Evolutionary conservation across 2,888 invertebrate species (phyloP), one percentile per base, ranked within the genome.

Genomic region (Scrobipalpa costella): DNA sequence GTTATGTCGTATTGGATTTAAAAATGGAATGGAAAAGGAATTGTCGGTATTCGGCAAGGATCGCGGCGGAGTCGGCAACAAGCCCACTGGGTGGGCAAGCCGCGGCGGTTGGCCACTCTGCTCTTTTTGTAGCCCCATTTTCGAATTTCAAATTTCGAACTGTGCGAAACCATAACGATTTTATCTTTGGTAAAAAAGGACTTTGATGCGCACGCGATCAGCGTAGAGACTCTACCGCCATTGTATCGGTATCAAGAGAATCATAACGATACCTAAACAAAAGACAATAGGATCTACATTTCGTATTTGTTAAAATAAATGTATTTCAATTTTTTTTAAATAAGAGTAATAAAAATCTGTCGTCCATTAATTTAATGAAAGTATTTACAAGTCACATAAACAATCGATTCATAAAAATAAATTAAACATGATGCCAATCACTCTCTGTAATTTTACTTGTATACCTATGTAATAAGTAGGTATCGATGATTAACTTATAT

Each of bases 11-110:
- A 70, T 84, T 71, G 73, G 70, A n/a, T 50, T 38, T 74, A 78
- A 79, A 79, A 78, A 75, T 75, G 76, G 79, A 77, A 81, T 81
- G 80, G 81, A 75, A 64, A 67, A 86, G 88, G 91, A 90, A 91
- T 91, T 90, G 91, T 84, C 90, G 91, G 91, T 90, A 91, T 91
- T 91, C 82, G 85, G 84, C 84, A 85, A 85, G 83, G 86, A 86
- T 81, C 79, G 85, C 82, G 74, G 79, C 79, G 81, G 79, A 81
- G 80, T 36, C 79, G 79, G 83, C 84, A 77, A 78, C 73, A 75
- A 77, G 73, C 85, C 73, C 82, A 81, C 86, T 90, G 90, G 90
- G 90, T 90, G 90, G 90, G 90, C 90, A 88, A 73, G 69, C 78
- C 78, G 74, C 80, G 77, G 78, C 81, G 82, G 82, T 83, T 81